phyloP scores from a whole-genome alignment of 2,797 vertebrate species.

The Euthynnus affinis region DNA sequence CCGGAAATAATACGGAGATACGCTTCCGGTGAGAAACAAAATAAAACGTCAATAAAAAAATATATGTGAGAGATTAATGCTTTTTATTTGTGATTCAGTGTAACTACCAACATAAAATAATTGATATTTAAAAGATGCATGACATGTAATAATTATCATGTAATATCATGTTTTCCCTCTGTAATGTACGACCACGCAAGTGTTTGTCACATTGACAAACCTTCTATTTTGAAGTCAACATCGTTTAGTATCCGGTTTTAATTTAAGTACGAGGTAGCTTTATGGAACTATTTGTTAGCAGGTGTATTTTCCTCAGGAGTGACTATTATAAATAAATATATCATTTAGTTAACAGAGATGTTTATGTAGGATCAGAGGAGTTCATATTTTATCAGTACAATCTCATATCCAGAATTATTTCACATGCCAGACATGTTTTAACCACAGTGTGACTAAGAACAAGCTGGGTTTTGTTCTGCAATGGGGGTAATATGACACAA shows the following conservation, averaged over 20 bases:
- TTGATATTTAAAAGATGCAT: rapidly evolving
- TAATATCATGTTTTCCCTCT: neutral
- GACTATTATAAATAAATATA: neutral
- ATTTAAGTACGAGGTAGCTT: constrained; percentile 14
- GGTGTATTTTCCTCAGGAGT: constrained; percentile 46
- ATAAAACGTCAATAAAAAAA: neutral
- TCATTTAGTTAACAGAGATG: neutral
- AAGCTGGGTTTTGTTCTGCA: constrained; percentile 48
- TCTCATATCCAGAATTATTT: neutral
- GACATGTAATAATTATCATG: neutral
- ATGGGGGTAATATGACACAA: constrained; percentile 71
- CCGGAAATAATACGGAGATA: neutral
- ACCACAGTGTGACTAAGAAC: constrained; percentile 30
- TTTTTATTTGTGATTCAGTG: neutral
- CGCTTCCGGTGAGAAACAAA: constrained; percentile 59
- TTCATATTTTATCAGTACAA: neutral
- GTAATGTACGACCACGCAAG: neutral
- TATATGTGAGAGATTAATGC: too few relatives aligned
- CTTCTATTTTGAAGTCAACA: constrained; percentile 68
- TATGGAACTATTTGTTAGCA: constrained; percentile 57
- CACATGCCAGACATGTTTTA: neutral
- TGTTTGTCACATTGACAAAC: rapidly evolving
- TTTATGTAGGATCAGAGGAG: neutral
- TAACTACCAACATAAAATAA: too few relatives aligned
- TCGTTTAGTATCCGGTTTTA: constrained; percentile 12